Evolutionary conservation across 2,113 vertebrate genomes (phyloP).

Genomic region (Lycaon pictus): DNA sequence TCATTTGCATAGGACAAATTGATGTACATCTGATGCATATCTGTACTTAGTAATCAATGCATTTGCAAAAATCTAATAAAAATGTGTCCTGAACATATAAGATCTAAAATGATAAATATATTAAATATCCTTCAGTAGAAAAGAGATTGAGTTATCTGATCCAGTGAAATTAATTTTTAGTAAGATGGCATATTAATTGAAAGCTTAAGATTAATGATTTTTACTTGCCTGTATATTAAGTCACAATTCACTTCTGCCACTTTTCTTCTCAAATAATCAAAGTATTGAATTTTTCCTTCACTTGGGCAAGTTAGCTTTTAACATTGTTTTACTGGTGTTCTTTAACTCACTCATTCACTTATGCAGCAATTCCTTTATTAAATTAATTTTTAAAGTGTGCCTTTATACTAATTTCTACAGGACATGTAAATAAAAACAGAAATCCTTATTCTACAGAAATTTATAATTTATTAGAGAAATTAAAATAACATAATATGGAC

Average conservation of each 20-base stretch:
- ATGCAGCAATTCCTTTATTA: neutral
- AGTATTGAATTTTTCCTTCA: neutral
- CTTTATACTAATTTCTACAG: neutral
- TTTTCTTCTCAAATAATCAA: constrained; percentile 16
- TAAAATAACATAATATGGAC: neutral
- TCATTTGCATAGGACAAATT: neutral
- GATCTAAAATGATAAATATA: constrained; percentile 67
- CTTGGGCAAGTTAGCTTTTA: neutral
- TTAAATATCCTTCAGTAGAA: constrained; percentile 20
- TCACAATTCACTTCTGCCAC: neutral
- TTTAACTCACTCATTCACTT: neutral
- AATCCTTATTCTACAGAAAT: neutral
- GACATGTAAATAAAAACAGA: neutral
- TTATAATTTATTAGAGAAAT: constrained; percentile 26
- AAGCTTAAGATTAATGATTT: constrained; percentile 25
- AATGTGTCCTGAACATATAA: neutral
- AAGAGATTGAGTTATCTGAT: constrained; percentile 40
- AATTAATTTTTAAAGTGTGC: neutral
- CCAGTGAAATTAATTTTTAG: constrained; percentile 24
- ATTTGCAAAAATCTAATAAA: constrained; percentile 59
- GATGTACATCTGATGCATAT: neutral
- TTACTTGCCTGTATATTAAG: constrained; percentile 19
- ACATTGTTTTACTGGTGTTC: constrained; percentile 11
- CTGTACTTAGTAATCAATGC: neutral
- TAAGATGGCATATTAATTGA: constrained; percentile 27